phyloP scores from a whole-genome alignment of 2,797 vertebrate genomes.

The Sebastolobus altivelis region DNA sequence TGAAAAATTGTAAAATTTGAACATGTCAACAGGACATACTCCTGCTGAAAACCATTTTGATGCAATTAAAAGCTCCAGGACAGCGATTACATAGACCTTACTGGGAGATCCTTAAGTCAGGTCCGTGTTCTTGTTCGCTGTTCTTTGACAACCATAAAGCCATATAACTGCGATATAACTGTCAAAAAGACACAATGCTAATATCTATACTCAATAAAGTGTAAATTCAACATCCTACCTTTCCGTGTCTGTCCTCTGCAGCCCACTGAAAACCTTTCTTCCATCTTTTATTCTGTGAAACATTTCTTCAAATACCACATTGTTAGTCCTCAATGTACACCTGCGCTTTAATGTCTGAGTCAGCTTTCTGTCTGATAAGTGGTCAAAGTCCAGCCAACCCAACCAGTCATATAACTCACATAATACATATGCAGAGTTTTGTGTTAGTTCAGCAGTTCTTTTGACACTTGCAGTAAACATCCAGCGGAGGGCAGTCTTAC shows the following conservation, averaged over 20 bases:
- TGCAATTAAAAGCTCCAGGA: background rate
- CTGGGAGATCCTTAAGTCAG: background rate
- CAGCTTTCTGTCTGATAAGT: background rate
- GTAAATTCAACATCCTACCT: slow-evolving; percentile 31
- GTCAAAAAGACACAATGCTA: background rate
- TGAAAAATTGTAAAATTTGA: background rate
- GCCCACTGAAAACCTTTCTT: slow-evolving; percentile 3
- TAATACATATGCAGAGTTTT: too few species aligned
- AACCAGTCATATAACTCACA: background rate
- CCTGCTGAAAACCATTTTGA: background rate
- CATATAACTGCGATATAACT: background rate
- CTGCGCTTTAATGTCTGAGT: slow-evolving; percentile 22
- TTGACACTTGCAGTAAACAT: too few species aligned
- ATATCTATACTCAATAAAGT: background rate
- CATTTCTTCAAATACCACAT: background rate
- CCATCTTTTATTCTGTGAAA: background rate
- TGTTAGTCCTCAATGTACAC: background rate
- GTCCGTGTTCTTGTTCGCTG: background rate
- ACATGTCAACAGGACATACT: background rate
- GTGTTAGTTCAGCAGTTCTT: too few species aligned
- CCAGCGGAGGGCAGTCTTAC: too few species aligned
- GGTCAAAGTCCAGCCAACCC: slow-evolving; percentile 48
- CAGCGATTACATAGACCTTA: background rate
- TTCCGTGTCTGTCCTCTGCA: background rate
- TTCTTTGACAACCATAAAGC: background rate